Percentiles rank a stretch among this genome's conserved stretches.
phyloP scores from a whole-genome alignment of 1,140 invertebrate species.

The Dreissena rostriformis region DNA sequence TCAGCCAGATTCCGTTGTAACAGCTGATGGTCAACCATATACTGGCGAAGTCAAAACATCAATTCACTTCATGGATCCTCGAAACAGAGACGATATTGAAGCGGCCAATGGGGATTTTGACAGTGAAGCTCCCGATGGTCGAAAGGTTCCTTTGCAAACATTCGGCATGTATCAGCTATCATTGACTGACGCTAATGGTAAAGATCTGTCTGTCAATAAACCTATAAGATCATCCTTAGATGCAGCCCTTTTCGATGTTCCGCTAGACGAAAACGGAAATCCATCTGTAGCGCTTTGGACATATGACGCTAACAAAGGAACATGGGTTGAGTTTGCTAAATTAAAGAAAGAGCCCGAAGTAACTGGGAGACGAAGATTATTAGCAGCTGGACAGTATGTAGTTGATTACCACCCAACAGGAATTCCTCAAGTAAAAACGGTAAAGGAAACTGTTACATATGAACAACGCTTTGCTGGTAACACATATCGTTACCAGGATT shows the following conservation, averaged over 20 bases:
- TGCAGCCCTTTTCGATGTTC: slow-evolving; percentile 32
- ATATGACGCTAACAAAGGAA: slow-evolving; percentile 25
- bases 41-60: slow-evolving; percentile 26
- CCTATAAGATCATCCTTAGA: neutral
- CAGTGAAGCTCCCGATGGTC: neutral
- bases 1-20: no score
- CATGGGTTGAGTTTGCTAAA: slow-evolving; percentile 29
- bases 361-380: neutral
- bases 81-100: slow-evolving; percentile 24
- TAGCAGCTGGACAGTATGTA: neutral
- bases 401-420: neutral
- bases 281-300: slow-evolving; percentile 26
- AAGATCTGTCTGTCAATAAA: slow-evolving; percentile 14
- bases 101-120: slow-evolving; percentile 33
- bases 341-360: neutral
- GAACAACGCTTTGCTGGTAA: neutral
- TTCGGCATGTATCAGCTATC: slow-evolving; percentile 27
- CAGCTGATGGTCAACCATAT: no score
- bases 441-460: neutral
- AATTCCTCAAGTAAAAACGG: neutral
- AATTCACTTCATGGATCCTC: slow-evolving; percentile 45
- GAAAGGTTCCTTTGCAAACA: slow-evolving; percentile 14
- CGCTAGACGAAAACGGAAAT: slow-evolving; percentile 6
- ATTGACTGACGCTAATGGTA: neutral
- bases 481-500: no score